These are phyloP conservation scores for Diorhabda sublineata DNA, from an alignment of 1,140 invertebrate genomes.

Conservation along the genomic window DNA sequence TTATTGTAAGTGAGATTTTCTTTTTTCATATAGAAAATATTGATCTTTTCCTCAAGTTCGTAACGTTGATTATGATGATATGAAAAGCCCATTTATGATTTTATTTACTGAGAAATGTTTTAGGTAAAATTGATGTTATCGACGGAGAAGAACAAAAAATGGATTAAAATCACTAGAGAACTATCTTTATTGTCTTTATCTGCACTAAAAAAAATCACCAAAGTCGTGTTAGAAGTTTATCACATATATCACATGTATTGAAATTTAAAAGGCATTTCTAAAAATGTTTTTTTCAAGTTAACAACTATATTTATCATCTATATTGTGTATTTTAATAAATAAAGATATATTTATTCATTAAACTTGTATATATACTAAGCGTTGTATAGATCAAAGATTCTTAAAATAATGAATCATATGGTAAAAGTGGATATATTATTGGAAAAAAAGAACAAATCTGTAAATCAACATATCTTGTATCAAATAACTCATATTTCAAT, in stretches of 20 bases:
- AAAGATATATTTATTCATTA: neutral
- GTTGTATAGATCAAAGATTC: neutral
- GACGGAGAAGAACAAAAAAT: conserved; percentile 35
- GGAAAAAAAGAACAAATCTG: too few relatives aligned
- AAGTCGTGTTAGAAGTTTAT: conserved; percentile 32
- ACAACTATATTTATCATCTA: conserved; percentile 6
- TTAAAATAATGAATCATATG: too few relatives aligned
- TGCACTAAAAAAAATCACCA: conserved; percentile 31
- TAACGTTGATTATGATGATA: too few relatives aligned
- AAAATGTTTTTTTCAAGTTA: conserved; percentile 3
- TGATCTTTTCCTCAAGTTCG: too few relatives aligned
- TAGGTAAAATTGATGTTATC: conserved; percentile 38
- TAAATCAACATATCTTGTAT: too few relatives aligned
- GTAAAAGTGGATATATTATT: too few relatives aligned
- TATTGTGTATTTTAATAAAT: conserved; percentile 11
- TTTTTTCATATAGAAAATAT: too few relatives aligned
- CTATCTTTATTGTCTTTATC: conserved; percentile 30
- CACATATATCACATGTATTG: conserved; percentile 12
- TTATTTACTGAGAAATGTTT: neutral
- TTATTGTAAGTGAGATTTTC: too few relatives aligned
- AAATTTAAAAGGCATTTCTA: conserved; percentile 5
- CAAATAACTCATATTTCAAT: too few relatives aligned
- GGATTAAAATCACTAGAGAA: conserved; percentile 34
- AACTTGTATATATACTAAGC: neutral
- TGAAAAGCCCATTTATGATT: too few relatives aligned